Percentiles rank a stretch among this genome's conserved stretches.
phyloP scores from a whole-genome alignment of 1,140 invertebrate genomes.

The Diuraphis noxia region DNA sequence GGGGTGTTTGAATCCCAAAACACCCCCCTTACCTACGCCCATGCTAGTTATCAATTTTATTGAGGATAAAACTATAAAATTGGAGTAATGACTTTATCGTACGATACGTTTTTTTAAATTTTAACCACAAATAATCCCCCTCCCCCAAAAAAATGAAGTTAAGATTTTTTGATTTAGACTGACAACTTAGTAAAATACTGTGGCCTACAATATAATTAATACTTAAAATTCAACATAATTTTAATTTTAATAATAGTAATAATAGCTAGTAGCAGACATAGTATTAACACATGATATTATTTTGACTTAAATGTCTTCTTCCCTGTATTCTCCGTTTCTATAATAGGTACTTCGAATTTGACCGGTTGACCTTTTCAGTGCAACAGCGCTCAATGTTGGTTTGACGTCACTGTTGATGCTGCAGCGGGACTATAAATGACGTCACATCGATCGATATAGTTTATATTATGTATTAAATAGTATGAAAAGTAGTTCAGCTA shows the following conservation, averaged over 20 bases:
- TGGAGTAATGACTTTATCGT: no score
- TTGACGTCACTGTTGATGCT: constrained; percentile 41
- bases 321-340: not conserved
- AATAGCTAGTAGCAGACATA: not conserved
- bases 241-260: no score
- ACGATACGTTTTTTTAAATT: no score
- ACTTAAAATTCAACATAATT: not conserved
- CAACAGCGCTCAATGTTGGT: constrained; percentile 30
- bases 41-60: no score
- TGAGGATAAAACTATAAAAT: no score
- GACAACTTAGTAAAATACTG: no score
- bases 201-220: not conserved
- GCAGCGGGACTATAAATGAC: constrained; percentile 32
- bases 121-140: no score
- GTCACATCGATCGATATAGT: constrained; percentile 43
- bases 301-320: not conserved
- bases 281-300: not conserved
- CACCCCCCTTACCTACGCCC: no score
- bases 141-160: no score
- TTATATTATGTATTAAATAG: not conserved
- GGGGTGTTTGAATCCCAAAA: no score
- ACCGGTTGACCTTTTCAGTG: constrained; percentile 48
- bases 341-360: constrained; percentile 29
- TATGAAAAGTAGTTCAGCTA: not conserved
- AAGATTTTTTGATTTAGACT: no score